These are phyloP conservation scores for Latrodectus hesperus DNA, from an alignment of 2,888 invertebrate genomes.

Conservation along the genomic window DNA sequence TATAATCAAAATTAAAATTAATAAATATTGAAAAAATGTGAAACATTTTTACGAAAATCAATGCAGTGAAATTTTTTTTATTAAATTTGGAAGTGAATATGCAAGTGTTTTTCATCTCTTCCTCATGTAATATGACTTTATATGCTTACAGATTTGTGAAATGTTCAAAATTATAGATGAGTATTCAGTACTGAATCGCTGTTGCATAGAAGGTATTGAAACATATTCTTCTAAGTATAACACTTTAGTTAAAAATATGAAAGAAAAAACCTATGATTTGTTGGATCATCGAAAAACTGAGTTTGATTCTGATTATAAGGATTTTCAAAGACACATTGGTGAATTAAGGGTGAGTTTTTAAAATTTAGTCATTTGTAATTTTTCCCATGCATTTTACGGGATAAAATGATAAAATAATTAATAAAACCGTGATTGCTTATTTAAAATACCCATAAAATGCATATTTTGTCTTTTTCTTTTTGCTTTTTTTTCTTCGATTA, in stretches of 20 bases:
- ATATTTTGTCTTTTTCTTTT: too few relatives aligned
- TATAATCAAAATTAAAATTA: too few relatives aligned
- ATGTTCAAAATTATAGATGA: slow-evolving; percentile 83
- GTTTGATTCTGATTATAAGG: slow-evolving; percentile 86
- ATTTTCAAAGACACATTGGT: slow-evolving; percentile 82
- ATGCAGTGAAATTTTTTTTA: too few relatives aligned
- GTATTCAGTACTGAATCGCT: slow-evolving; percentile 84
- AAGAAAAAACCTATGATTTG: slow-evolving; percentile 85
- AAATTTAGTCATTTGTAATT: too few relatives aligned
- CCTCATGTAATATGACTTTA: neutral
- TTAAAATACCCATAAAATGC: too few relatives aligned
- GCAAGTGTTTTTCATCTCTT: too few relatives aligned
- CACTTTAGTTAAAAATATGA: slow-evolving; percentile 81
- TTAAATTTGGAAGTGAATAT: too few relatives aligned
- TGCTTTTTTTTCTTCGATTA: too few relatives aligned
- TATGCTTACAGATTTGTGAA: slow-evolving; percentile 81
- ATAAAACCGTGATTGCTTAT: neutral
- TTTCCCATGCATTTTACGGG: too few relatives aligned
- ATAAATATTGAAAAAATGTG: too few relatives aligned
- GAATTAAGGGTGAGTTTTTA: slow-evolving; percentile 80
- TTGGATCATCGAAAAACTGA: slow-evolving; percentile 84
- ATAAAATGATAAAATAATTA: neutral
- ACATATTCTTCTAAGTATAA: slow-evolving; percentile 82
- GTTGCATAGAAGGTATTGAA: slow-evolving; percentile 87
- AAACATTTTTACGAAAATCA: too few relatives aligned